A percentile compares a stretch with the other conserved stretches of the same genome.
These are phyloP conservation scores for Coptotermes formosanus DNA, from an alignment of 1,140 invertebrate genomes.

Conservation along the genomic window DNA sequence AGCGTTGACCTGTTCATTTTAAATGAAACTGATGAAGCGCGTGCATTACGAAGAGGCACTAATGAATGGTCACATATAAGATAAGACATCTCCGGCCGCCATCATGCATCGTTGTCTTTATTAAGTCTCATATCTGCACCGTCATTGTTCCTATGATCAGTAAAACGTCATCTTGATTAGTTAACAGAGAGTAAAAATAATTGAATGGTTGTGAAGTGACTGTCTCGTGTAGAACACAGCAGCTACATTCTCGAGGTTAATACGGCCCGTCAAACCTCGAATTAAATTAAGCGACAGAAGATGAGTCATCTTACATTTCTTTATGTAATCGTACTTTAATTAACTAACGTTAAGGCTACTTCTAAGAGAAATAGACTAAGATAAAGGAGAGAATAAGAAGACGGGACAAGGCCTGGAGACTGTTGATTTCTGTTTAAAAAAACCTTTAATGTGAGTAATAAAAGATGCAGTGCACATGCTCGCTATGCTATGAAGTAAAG, in stretches of 20 bases:
- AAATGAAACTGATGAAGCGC: background rate
- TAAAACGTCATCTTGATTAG: conserved; percentile 19
- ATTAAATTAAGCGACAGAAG: conserved; percentile 17
- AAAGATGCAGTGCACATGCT: too few relatives aligned
- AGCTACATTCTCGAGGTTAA: background rate
- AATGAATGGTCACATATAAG: background rate
- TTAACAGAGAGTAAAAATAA: conserved; percentile 14
- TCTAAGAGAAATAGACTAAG: background rate
- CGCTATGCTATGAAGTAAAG: too few relatives aligned
- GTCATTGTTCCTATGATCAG: background rate
- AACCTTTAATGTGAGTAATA: too few relatives aligned
- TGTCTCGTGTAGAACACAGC: background rate
- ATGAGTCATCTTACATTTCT: background rate
- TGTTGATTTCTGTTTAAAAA: too few relatives aligned
- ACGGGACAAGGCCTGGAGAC: too few relatives aligned
- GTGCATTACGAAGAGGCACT: background rate
- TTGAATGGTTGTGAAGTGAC: background rate
- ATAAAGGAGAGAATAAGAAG: background rate
- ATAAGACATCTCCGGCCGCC: background rate
- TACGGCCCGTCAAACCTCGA: background rate
- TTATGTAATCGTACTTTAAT: conserved; percentile 9
- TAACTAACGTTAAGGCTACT: background rate
- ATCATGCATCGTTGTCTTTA: background rate
- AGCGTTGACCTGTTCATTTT: too few relatives aligned
- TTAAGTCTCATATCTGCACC: background rate